These are phyloP conservation scores for Eurois occulta DNA, from an alignment of 2,888 invertebrate genomes.

Conservation along the genomic window DNA sequence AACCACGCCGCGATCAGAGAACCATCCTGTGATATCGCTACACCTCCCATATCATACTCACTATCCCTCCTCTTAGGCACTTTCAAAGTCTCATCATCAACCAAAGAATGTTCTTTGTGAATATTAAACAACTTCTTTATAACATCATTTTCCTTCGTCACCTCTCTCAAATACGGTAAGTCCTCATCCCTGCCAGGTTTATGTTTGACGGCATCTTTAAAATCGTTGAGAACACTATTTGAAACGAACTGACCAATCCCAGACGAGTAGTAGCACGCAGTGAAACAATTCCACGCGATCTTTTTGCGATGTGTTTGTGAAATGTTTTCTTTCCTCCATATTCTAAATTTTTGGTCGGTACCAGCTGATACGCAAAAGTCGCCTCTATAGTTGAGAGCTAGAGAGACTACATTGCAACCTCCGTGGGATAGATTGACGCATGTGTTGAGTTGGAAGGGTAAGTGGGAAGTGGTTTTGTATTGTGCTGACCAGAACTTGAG, in stretches of 20 bases:
- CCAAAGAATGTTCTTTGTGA: constrained; percentile 77
- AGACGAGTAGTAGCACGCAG: constrained; percentile 87
- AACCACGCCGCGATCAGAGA: constrained; percentile 89
- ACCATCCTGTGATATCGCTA: constrained; percentile 87
- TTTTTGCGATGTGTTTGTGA: constrained; percentile 69
- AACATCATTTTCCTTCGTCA: constrained; percentile 73
- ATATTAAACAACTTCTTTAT: constrained; percentile 80
- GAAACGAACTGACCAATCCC: constrained; percentile 81
- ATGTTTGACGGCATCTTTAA: constrained; percentile 75
- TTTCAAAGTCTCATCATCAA: constrained; percentile 64
- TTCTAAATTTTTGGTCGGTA: constrained; percentile 84
- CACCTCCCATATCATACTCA: constrained; percentile 84
- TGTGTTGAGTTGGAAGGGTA: constrained; percentile 82
- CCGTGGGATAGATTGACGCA: constrained; percentile 86
- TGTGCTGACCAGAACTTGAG: constrained; percentile 84
- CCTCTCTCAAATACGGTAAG: constrained; percentile 75
- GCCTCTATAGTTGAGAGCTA: constrained; percentile 81
- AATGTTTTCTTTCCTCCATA: constrained; percentile 81
- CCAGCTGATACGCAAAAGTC: constrained; percentile 87
- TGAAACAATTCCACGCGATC: constrained; percentile 80
- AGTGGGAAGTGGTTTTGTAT: constrained; percentile 63
- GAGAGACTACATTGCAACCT: constrained; percentile 82
- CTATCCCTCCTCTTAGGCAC: constrained; percentile 69
- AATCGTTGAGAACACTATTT: constrained; percentile 80
- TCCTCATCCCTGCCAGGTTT: constrained; percentile 66